Evolutionary conservation across 2,113 vertebrate genomes (phyloP), one percentile per base, ranked within the genome.

Genomic region (Halichoerus grypus): DNA sequence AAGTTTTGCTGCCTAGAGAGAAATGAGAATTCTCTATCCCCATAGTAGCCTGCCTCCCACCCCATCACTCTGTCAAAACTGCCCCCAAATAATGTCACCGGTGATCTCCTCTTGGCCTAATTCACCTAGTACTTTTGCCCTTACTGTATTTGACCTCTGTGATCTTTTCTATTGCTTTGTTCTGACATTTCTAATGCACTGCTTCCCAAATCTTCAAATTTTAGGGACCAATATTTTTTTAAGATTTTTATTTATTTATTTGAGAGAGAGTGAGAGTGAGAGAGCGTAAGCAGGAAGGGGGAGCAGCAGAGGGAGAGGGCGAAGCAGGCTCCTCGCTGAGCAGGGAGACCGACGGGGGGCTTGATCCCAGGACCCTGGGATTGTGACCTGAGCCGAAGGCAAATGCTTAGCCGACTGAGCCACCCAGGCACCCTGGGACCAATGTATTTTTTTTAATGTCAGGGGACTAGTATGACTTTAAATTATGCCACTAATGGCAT

Each of bases 191-290:
- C 80, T 36, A 79, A 69, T 69, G 39, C 31, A 79, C 49, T 59
- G 61, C 72, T 51, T 95, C 13, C 88, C 39, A 91, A 51, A 79
- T 86, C 39, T 49, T 95, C 76, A 69, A 33, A 85, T 89, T 89
- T 82, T 46, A 74, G 67, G 19, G 55, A 42, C 26, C 67, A 65
- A 26, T 71, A 26, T 33, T 19, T 87, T 67, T 89, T 87, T 72
- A 49, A 76, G 21, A 33, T 65, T 22, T 72, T 72, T 24, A 42
- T 24, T 42, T 26, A 11, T 24, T 72, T 14, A 42, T 72, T 72
- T 33, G 31, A 67, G 31, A 67, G 63, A 16, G 14, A 33, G 14
- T 1, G 2, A 65, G 28, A 65, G 61, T 65, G 63, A 63, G 26
- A 28, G 61, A 65, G 63, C 63, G 6, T 65, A 65, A 31, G 63